Evolutionary conservation across 2,797 vertebrate species (phyloP).

Genomic region (Mus spretus): DNA sequence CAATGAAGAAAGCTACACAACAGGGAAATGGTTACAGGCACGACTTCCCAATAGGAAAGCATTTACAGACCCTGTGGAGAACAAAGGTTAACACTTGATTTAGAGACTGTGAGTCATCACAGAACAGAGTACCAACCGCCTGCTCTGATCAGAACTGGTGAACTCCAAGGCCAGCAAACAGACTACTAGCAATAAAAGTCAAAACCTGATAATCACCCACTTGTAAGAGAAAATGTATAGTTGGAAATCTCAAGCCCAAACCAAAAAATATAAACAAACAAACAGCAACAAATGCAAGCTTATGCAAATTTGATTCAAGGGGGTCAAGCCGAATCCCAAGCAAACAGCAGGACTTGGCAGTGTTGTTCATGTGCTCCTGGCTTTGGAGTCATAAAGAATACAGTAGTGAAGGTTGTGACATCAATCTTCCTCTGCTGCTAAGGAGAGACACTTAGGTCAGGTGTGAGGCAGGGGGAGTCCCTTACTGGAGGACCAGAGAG

Average conservation of each 20-base stretch:
- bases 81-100: slow-evolving; percentile 12
- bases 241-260: background rate
- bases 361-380: background rate
- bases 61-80: background rate
- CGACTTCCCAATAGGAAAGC: background rate
- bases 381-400: background rate
- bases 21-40: background rate
- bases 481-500: background rate
- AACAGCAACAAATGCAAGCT: background rate
- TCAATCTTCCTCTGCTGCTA: background rate
- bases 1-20: background rate
- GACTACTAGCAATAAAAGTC: background rate
- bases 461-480: background rate
- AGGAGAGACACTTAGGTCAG: background rate
- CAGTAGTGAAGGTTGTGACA: background rate
- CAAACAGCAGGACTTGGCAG: background rate
- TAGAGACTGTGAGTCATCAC: slow-evolving; percentile 36
- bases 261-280: background rate
- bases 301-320: background rate
- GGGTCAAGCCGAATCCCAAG: background rate
- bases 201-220: background rate
- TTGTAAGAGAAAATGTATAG: background rate
- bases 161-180: background rate
- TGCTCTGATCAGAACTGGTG: background rate
- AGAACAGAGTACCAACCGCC: background rate